Conservation (phyloP, 2,797 vertebrate species). For the Rhabdophis nuchalis region DNA sequence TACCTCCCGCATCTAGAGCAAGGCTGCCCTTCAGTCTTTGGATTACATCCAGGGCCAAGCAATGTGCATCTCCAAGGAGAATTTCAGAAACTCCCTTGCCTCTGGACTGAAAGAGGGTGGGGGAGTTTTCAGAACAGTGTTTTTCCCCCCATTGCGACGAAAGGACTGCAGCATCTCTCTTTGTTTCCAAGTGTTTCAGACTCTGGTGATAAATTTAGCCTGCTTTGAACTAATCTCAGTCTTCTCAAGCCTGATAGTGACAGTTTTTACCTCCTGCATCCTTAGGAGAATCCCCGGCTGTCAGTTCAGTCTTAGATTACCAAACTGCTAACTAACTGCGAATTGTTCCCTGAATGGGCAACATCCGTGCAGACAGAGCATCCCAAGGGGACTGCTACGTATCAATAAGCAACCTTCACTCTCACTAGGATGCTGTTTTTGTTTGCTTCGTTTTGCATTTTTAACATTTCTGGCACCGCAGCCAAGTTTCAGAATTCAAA, state of each 20-base stretch:
- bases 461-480: background rate
- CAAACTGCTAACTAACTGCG: background rate
- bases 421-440: background rate
- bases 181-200: background rate
- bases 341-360: background rate
- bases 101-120: background rate
- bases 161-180: background rate
- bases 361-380: background rate
- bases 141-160: background rate
- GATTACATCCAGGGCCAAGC: background rate
- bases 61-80: background rate
- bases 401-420: background rate
- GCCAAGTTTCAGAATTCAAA: background rate
- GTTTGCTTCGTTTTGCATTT: background rate
- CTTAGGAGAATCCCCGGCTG: background rate
- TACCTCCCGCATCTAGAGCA: background rate
- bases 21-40: background rate
- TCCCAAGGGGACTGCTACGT: background rate
- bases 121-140: background rate
- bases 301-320: background rate
- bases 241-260: background rate
- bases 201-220: background rate
- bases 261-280: background rate
- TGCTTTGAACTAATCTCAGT: background rate
- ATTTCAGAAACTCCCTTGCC: background rate